Base-by-base conservation (phyloP, 2,113 vertebrate species). In the Scortum barcoo region DNA sequence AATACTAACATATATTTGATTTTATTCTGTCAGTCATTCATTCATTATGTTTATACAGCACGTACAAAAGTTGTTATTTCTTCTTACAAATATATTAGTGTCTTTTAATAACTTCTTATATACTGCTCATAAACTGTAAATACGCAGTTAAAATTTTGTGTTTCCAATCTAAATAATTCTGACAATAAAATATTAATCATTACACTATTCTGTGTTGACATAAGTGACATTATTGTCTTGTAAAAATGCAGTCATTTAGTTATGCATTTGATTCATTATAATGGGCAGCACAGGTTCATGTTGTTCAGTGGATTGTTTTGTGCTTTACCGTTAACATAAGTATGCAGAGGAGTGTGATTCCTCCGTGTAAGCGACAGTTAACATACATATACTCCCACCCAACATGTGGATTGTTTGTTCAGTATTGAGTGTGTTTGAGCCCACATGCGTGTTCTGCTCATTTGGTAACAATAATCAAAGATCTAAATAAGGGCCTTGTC, bases 401-500 rank as follows among this genome's bases (percentile, higher is more conserved):
- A 63, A 58, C 76, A 76, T 33, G 72, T 36, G 24, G 58, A 61
- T 2, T 30, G n/a, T 72, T 80, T 44, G 77, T 48, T 83, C 30
- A 5, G 28, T 11, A 53, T 51, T 5, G 57, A 66, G 16, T 6
- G 33, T 7, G 48, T 81, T 71, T 84, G 85, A 87, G 80, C 62
- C 54, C 10, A 2, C 7, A 30, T 20, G 48, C 17, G 7, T 53
- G 51, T 20, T 69, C 28, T 7, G 9, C 36, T 58, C 70, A 84
- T 73, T 16, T 73, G 61, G 76, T 75, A 65, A 57, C 61, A 80
- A 5, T 26, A 67, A 87, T 79, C 80, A 63, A 44, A 83, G 85
- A 72, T 57, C 44, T 76, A 7, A 75, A 33, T 54, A 57, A 1
- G 75, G 75, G 30, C 65, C 58, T 36, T 6, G 13, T 83, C 30